These are phyloP conservation scores for Pachliopta kotzebuea DNA, from an alignment of 2,888 invertebrate species.

Conservation along the genomic window DNA sequence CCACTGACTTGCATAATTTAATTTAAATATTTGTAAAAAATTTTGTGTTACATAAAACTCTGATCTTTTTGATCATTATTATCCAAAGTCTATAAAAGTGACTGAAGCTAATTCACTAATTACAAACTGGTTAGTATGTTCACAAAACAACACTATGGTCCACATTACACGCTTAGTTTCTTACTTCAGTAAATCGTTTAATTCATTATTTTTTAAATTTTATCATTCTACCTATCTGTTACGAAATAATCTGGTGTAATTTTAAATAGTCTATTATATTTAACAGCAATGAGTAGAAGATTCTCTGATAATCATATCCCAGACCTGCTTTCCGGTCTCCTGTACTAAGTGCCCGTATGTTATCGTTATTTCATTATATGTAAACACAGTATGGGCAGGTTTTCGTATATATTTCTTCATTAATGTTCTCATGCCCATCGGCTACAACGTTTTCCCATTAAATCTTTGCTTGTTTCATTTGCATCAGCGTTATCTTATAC, in stretches of 20 bases:
- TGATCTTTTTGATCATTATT: too few species aligned
- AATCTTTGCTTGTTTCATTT: slow-evolving; percentile 19
- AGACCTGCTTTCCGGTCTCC: background rate
- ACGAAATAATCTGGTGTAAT: background rate
- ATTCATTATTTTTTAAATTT: too few species aligned
- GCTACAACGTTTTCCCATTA: slow-evolving; percentile 20
- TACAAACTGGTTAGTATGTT: too few species aligned
- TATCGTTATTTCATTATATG: background rate
- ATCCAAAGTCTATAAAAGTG: too few species aligned
- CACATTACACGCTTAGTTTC: too few species aligned
- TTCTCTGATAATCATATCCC: background rate
- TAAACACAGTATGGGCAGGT: background rate
- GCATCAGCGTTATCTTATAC: slow-evolving; percentile 5
- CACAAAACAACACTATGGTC: too few species aligned
- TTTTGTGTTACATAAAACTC: too few species aligned
- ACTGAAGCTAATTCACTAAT: too few species aligned
- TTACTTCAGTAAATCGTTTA: too few species aligned
- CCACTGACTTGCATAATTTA: too few species aligned
- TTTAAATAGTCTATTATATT: background rate
- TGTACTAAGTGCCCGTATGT: background rate
- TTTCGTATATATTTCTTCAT: background rate
- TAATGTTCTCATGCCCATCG: slow-evolving; percentile 2
- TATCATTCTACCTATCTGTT: too few species aligned
- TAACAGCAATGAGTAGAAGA: background rate
- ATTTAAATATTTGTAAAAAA: too few species aligned